phyloP scores from a whole-genome alignment of 2,113 vertebrate species.

The Pogonocichla stellata region DNA sequence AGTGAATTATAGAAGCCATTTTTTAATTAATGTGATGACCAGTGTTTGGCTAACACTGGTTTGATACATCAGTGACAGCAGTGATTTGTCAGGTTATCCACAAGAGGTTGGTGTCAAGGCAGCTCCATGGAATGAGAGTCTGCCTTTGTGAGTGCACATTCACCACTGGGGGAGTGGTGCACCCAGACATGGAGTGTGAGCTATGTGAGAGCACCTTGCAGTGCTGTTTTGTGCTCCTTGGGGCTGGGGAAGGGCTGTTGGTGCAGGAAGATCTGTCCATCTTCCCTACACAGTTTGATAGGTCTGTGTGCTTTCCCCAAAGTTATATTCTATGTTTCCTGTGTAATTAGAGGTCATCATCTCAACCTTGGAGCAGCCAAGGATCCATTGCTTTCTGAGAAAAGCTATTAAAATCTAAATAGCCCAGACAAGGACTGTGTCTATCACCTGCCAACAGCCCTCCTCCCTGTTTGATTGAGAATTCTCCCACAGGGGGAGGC shows the following conservation, averaged over 20 bases:
- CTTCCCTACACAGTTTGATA: neutral
- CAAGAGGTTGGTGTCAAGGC: neutral
- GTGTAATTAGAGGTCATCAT: neutral
- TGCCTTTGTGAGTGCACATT: neutral
- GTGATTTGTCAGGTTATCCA: neutral
- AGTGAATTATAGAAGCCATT: neutral
- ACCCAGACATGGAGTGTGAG: neutral
- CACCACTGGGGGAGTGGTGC: neutral
- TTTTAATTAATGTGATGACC: neutral
- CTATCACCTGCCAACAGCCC: neutral
- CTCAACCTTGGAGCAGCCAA: neutral
- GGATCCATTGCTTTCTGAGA: neutral
- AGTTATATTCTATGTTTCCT: neutral
- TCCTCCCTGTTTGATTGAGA: neutral
- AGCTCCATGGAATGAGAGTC: neutral
- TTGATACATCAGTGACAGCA: neutral
- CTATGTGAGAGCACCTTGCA: rapidly evolving
- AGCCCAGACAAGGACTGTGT: neutral
- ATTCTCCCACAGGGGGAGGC: neutral
- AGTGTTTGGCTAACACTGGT: neutral
- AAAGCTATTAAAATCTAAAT: constrained; percentile 19
- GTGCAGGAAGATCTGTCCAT: neutral
- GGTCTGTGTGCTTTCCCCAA: neutral
- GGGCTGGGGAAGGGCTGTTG: neutral
- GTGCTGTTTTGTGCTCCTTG: neutral